Evolutionary conservation across 2,888 invertebrate species (phyloP).

Genomic region (Quadroppia sp.): DNA sequence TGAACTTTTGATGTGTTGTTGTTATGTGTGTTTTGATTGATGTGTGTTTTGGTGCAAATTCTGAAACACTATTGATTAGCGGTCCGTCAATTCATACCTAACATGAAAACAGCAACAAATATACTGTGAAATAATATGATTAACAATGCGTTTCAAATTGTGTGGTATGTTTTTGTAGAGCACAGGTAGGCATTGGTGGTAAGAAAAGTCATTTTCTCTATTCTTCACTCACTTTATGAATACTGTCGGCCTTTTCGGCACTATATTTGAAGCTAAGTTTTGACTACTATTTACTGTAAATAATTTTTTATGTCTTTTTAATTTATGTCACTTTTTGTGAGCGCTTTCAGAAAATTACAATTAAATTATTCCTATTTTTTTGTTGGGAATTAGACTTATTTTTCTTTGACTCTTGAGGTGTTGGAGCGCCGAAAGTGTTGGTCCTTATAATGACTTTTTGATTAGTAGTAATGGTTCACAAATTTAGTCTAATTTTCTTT

Average conservation of each 20-base stretch:
- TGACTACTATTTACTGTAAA: not conserved
- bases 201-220: not conserved
- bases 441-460: not conserved
- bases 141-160: constrained; percentile 14
- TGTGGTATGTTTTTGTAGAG: not conserved
- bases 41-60: not conserved
- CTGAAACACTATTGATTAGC: not conserved
- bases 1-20: not conserved
- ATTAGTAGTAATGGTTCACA: not conserved
- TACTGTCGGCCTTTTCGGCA: not conserved
- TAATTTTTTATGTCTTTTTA: not conserved
- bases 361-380: not conserved
- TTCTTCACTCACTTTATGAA: not conserved
- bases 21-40: not conserved
- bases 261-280: not conserved
- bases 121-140: not conserved
- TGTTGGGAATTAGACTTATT: too few relatives aligned
- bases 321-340: not conserved
- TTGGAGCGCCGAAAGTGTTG: not conserved
- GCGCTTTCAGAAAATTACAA: not conserved
- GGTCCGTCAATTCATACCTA: not conserved
- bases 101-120: not conserved
- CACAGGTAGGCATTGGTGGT: not conserved
- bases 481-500: not conserved
- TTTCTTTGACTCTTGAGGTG: not conserved